Conservation (phyloP, 2,888 invertebrate species). For the Ophion ellenae region DNA sequence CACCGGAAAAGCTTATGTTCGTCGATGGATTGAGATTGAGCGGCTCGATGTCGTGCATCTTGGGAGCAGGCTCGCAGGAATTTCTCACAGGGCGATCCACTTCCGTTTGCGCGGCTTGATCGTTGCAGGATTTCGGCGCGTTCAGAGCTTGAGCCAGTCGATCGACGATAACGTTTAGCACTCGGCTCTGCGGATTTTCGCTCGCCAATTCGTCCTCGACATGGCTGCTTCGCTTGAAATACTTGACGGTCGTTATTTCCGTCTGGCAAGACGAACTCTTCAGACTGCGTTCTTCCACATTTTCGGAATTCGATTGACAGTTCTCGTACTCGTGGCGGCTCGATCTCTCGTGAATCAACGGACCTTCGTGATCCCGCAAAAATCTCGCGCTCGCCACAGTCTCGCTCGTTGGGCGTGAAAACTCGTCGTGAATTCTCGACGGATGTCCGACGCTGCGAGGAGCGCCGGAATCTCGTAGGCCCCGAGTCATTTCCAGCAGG, state of each 20-base stretch:
- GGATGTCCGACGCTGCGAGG: slow-evolving; percentile 45
- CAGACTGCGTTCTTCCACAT: slow-evolving; percentile 42
- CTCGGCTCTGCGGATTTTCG: slow-evolving; percentile 63
- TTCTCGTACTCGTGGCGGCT: slow-evolving; percentile 28
- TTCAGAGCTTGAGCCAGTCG: slow-evolving; percentile 73
- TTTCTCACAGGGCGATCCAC: slow-evolving; percentile 51
- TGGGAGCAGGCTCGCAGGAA: slow-evolving; percentile 31
- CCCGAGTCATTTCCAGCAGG: slow-evolving; percentile 84
- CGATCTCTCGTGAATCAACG: slow-evolving; percentile 17
- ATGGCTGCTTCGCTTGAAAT: slow-evolving; percentile 65
- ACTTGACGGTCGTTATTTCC: slow-evolving; percentile 73
- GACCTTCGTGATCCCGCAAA: slow-evolving; percentile 3
- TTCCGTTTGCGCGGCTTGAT: slow-evolving; percentile 72
- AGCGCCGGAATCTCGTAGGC: slow-evolving; percentile 72
- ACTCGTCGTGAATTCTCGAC: slow-evolving; percentile 28
- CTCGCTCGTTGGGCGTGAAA: background rate
- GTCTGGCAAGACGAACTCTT: slow-evolving; percentile 79
- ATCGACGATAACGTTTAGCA: slow-evolving; percentile 74
- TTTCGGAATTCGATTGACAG: slow-evolving; percentile 21
- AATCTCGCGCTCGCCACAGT: background rate
- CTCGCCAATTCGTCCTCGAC: slow-evolving; percentile 58
- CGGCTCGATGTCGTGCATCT: slow-evolving; percentile 59
- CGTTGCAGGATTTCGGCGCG: slow-evolving; percentile 70
- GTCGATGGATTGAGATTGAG: slow-evolving; percentile 70
- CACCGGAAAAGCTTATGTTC: slow-evolving; percentile 71